Evolutionary conservation across 1,140 invertebrate species (phyloP).

Genomic region (Trichoplusia ni): DNA sequence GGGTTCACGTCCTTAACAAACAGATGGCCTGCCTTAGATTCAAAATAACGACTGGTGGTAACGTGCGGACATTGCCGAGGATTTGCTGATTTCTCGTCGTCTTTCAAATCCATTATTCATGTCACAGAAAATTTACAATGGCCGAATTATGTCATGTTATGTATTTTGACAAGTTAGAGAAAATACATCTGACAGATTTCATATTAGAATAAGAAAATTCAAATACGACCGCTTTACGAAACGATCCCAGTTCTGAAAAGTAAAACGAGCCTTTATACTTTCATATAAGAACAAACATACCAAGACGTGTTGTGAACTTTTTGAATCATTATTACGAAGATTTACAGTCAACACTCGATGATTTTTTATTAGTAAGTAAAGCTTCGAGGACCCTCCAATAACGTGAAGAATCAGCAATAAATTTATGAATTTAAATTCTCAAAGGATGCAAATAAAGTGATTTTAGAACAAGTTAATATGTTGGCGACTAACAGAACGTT

Average conservation of each 20-base stretch:
- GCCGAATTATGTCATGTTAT: neutral
- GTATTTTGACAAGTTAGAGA: neutral
- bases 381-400: neutral
- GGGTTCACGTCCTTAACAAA: constrained; percentile 2
- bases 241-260: no score
- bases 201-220: neutral
- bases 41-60: neutral
- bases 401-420: constrained; percentile 36
- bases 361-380: no score
- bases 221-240: no score
- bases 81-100: neutral
- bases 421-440: constrained; percentile 50
- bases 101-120: constrained; percentile 19
- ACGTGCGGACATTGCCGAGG: neutral
- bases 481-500: neutral
- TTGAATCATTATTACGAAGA: no score
- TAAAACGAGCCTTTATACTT: no score
- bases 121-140: constrained; percentile 28
- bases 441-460: constrained; percentile 57
- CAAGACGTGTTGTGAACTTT: no score
- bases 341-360: no score
- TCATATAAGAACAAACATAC: no score
- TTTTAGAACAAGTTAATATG: constrained; percentile 29
- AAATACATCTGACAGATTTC: neutral
- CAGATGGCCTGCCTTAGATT: neutral